Evolutionary conservation across 2,113 vertebrate species (phyloP).

Genomic region (Merops nubicus): DNA sequence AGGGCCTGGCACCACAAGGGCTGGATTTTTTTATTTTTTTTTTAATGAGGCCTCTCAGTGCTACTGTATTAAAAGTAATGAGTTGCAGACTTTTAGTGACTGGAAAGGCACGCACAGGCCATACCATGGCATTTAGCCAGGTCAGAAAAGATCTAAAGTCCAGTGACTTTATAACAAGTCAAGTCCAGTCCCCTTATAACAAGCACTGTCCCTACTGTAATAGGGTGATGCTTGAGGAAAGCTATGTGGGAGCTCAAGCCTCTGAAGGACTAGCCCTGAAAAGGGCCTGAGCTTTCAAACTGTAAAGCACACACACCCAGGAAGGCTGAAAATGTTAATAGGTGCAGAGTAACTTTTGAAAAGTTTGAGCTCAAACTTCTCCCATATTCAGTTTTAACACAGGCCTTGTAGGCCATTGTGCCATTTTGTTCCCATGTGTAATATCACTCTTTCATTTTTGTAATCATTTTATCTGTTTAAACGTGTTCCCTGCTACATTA

Average conservation of each 20-base stretch:
- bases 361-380: background rate
- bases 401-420: background rate
- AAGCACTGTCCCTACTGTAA: background rate
- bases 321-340: background rate
- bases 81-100: background rate
- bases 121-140: fast-evolving
- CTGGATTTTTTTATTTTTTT: background rate
- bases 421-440: background rate
- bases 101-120: background rate
- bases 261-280: background rate
- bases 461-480: background rate
- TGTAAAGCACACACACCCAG: background rate
- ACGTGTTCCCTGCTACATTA: background rate
- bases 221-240: background rate
- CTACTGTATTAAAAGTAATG: background rate
- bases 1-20: background rate
- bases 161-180: too few species aligned
- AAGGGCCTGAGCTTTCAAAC: background rate
- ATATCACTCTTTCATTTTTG: background rate
- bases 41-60: background rate
- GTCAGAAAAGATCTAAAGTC: background rate
- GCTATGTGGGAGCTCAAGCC: background rate
- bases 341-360: background rate
- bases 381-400: background rate
- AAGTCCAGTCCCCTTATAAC: too few species aligned